These are phyloP conservation scores for Meloidogyne floridensis DNA, from an alignment of 1,140 invertebrate genomes.

Conservation along the genomic window DNA sequence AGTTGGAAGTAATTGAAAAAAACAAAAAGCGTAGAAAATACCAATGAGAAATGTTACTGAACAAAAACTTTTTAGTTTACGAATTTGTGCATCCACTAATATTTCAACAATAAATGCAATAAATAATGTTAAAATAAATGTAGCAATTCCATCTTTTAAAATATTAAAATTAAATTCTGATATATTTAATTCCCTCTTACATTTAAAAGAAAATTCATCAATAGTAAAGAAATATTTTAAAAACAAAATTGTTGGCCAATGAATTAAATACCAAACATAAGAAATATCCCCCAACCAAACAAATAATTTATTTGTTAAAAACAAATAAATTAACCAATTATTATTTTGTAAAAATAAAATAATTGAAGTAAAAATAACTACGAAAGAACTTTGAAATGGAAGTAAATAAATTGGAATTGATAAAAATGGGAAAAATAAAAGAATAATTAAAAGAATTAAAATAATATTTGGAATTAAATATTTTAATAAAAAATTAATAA, in stretches of 20 bases:
- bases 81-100: constrained; percentile 16
- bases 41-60: constrained; percentile 19
- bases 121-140: constrained; percentile 17
- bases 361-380: constrained; percentile 16
- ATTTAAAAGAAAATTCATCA: constrained; percentile 27
- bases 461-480: not conserved
- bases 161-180: constrained; percentile 3
- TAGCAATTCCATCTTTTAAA: constrained; percentile 17
- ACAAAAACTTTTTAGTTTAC: constrained; percentile 19
- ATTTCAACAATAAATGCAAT: constrained; percentile 19
- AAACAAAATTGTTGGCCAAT: constrained; percentile 31
- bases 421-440: constrained; percentile 12
- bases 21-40: constrained; percentile 25
- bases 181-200: constrained; percentile 7
- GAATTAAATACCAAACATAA: constrained; percentile 26
- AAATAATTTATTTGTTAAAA: constrained; percentile 11
- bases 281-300: constrained; percentile 29
- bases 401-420: not conserved
- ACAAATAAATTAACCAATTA: constrained; percentile 7
- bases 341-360: constrained; percentile 4
- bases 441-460: constrained; percentile 3
- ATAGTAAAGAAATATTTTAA: constrained; percentile 33
- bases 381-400: constrained; percentile 18
- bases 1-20: constrained; percentile 27
- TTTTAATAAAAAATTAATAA: not conserved